Base-by-base conservation (phyloP, 2,888 invertebrate species). In the Acheta domesticus region DNA sequence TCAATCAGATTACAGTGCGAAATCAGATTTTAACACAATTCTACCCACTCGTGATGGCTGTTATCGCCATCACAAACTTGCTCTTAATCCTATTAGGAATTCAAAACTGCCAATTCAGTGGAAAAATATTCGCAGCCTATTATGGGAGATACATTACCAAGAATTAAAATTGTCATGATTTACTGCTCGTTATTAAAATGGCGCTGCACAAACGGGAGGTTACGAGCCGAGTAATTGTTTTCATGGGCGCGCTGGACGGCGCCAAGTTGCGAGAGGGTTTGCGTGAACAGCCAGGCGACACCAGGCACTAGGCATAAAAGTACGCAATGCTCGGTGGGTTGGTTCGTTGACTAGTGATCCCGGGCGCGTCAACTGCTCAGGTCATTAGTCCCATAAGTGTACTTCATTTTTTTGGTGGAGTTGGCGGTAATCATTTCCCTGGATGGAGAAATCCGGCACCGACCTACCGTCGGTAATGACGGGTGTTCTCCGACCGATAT, bases 31-130 rank as follows among this genome's bases (percentile, higher is more conserved):
- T 19, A 62, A 62, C 62, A 62, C 62, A 62, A 62, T 62, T 62
- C 62, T n/a, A 62, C 62, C n/a, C 62, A 19, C 62, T 36, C 36
- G 36, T 36, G 36, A 62, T 62, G 62, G 62, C 62, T 62, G 62
- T 62, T 62, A 62, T 62, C 62, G n/a, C 62, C 62, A 62, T 62
- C 62, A 62, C 62, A 62, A 62, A 62, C 62, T 62, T 62, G 62
- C 62, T 62, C n/a, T 62, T 62, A 62, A 62, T 62, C 62, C 62
- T 62, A 62, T 62, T 62, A 62, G 62, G 62, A 62, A n/a, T 62
- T 62, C 62, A 14, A 62, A 62, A 62, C 62, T 62, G 62, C 62
- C 62, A 62, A 62, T 62, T 62, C n/a, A 14, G n/a, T 19, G 16
- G 62, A 62, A 62, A 62, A 62, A 62, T 62, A 62, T 62, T 36